Evolutionary conservation across 37 sponge, comb jelly and placozoan species (phyloP).

Genomic region (Tethya wilhelma): DNA sequence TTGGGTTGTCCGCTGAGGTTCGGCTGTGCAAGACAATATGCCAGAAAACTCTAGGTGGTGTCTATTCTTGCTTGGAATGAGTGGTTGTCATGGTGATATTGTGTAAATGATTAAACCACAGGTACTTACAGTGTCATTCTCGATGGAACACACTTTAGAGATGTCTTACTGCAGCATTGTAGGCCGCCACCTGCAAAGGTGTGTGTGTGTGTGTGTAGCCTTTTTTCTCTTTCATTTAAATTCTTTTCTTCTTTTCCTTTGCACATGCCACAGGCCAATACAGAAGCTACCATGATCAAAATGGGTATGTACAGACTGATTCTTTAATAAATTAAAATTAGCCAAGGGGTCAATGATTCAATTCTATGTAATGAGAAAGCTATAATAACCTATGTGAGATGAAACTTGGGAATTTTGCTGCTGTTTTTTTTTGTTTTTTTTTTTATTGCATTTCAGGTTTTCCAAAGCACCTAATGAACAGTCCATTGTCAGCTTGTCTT

Average conservation of each 20-base stretch:
- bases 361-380: too few species aligned
- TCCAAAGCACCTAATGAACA: conserved; percentile 49
- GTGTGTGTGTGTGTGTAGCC: conserved; percentile 17
- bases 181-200: conserved; percentile 92
- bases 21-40: conserved; percentile 83
- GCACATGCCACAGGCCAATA: conserved; percentile 42
- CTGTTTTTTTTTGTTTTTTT: too few species aligned
- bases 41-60: conserved; percentile 78
- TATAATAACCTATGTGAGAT: too few species aligned
- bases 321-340: not conserved
- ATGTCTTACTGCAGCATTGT: conserved; percentile 76
- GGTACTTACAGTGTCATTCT: conserved; percentile 81
- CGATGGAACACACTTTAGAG: conserved; percentile 90
- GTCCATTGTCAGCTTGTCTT: conserved; percentile 49
- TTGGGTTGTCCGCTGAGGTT: conserved; percentile 93
- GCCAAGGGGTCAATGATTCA: not conserved
- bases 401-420: too few species aligned
- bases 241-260: conserved; percentile 10
- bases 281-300: conserved; percentile 83
- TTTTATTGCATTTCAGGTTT: conserved; percentile 48
- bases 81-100: too few species aligned
- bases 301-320: conserved; percentile 81
- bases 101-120: not conserved
- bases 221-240: not conserved
- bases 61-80: not conserved